Evolutionary conservation across 2,797 vertebrate species (phyloP).

Genomic region (Clamator glandarius): DNA sequence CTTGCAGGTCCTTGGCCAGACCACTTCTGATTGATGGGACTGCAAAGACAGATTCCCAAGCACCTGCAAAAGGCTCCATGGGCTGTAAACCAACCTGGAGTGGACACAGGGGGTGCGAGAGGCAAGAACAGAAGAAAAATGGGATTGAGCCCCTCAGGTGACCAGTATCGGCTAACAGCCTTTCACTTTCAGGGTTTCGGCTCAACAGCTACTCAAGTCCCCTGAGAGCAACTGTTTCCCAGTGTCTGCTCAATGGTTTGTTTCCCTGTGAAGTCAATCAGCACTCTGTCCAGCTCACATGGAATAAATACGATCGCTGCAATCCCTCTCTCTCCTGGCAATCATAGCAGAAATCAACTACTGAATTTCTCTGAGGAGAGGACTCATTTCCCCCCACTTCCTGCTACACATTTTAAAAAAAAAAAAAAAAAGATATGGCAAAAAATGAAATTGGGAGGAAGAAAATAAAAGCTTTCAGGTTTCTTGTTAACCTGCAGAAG

Average conservation of each 20-base stretch:
- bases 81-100: not conserved
- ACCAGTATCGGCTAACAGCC: not conserved
- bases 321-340: not conserved
- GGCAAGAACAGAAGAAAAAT: not conserved
- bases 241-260: not conserved
- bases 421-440: not conserved
- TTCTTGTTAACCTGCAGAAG: not conserved
- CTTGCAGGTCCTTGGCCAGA: not conserved
- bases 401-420: not conserved
- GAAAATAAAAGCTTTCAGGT: not conserved
- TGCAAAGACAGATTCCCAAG: not conserved
- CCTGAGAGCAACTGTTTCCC: not conserved
- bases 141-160: not conserved
- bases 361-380: not conserved
- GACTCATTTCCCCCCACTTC: not conserved
- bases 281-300: not conserved
- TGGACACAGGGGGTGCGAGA: not conserved
- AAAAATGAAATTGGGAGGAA: not conserved
- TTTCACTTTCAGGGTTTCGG: not conserved
- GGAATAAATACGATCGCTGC: not conserved
- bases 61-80: not conserved
- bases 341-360: not conserved
- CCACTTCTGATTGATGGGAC: accelerated
- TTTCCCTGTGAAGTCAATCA: not conserved
- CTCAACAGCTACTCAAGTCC: not conserved